phyloP scores from a whole-genome alignment of 2,113 vertebrate genomes.

The Eclectus roratus region DNA sequence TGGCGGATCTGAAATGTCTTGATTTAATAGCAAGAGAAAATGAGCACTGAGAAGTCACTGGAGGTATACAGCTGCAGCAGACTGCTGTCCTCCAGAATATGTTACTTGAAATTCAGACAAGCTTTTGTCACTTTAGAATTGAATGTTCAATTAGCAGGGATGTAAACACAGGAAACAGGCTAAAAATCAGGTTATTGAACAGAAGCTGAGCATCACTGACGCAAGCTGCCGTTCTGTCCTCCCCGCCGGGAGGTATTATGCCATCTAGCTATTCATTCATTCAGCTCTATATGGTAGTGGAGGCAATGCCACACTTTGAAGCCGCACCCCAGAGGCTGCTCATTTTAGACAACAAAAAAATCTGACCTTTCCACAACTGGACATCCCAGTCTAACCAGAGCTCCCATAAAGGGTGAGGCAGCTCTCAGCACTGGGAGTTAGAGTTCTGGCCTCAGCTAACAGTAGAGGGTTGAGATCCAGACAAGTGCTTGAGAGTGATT shows the following conservation, averaged over 20 bases:
- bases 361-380: background rate
- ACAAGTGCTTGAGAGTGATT: background rate
- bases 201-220: background rate
- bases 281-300: rapidly evolving
- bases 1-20: background rate
- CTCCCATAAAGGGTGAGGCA: rapidly evolving
- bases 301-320: background rate
- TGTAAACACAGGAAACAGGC: background rate
- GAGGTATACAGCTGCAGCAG: background rate
- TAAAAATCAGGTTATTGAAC: background rate
- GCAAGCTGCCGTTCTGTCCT: background rate
- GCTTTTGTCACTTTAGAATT: background rate
- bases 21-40: constrained; percentile 38
- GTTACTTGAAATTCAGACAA: background rate
- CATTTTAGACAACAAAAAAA: background rate
- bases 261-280: background rate
- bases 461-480: background rate
- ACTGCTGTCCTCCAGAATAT: background rate
- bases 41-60: background rate
- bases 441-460: background rate
- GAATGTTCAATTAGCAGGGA: background rate
- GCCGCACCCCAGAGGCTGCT: background rate
- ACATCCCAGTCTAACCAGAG: background rate
- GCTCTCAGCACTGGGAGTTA: background rate
- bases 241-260: background rate